Percentiles rank a stretch among this genome's conserved stretches.
These are phyloP conservation scores for Solen grandis DNA, from an alignment of 1,140 invertebrate genomes.

Conservation along the genomic window DNA sequence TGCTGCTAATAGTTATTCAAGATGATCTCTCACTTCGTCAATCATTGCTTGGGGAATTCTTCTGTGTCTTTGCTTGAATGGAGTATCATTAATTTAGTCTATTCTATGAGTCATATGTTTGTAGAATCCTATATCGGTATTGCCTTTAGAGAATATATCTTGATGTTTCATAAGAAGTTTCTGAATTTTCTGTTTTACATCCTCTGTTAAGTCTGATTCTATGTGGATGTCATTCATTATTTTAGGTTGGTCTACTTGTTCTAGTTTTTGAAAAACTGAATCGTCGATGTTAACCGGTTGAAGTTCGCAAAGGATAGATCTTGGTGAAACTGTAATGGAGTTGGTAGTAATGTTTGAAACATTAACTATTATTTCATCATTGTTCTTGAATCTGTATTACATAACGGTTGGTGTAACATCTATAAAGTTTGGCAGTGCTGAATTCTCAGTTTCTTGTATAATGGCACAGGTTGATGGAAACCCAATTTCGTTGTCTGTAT, in stretches of 20 bases:
- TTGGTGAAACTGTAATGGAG: slow-evolving; percentile 13
- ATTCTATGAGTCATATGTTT: slow-evolving; percentile 18
- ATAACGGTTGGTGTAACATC: slow-evolving; percentile 42
- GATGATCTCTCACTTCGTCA: slow-evolving; percentile 38
- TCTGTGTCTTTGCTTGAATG: slow-evolving; percentile 40
- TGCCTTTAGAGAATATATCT: slow-evolving; percentile 17
- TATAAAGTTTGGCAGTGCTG: neutral
- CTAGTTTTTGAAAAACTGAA: neutral
- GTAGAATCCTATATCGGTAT: slow-evolving; percentile 26
- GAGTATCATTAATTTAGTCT: slow-evolving; percentile 22
- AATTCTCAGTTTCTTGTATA: slow-evolving; percentile 21
- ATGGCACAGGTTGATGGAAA: slow-evolving; percentile 15
- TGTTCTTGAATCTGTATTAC: slow-evolving; percentile 4
- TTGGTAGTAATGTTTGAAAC: slow-evolving; percentile 30
- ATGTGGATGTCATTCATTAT: slow-evolving; percentile 18
- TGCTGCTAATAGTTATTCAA: neutral
- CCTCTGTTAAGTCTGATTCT: neutral
- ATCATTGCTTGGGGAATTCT: slow-evolving; percentile 28
- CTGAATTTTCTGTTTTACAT: neutral
- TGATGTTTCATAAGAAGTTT: neutral
- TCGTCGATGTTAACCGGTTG: slow-evolving; percentile 24
- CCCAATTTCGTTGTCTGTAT: neutral
- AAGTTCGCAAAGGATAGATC: slow-evolving; percentile 21
- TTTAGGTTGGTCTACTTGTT: neutral
- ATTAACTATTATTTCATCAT: slow-evolving; percentile 20